phyloP scores from a whole-genome alignment of 2,797 vertebrate genomes.

The Echiichthys vipera region DNA sequence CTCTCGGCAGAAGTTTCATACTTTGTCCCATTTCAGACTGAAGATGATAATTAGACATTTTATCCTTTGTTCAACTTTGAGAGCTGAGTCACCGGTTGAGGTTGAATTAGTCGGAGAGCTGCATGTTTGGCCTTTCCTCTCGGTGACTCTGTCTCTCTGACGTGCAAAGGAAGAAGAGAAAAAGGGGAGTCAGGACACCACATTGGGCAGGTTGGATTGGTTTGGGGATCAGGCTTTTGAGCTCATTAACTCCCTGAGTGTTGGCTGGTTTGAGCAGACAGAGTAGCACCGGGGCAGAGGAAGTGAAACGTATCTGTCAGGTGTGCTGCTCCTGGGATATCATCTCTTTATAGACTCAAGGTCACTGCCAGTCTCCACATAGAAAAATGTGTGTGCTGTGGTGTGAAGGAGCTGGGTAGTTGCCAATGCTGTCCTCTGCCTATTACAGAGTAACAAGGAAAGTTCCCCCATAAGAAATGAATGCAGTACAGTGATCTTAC shows the following conservation, averaged over 20 bases:
- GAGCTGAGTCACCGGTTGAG: conserved; percentile 68
- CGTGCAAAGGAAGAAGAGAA: conserved; percentile 47
- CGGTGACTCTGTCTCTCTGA: conserved; percentile 58
- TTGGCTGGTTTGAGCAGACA: conserved; percentile 52
- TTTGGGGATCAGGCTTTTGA: conserved; percentile 63
- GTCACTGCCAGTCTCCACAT: conserved; percentile 57
- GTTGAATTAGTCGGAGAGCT: conserved; percentile 58
- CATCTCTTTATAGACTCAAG: conserved; percentile 67
- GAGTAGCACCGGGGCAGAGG: conserved; percentile 50
- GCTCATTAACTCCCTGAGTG: conserved; percentile 75
- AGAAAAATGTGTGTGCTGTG: conserved; percentile 46
- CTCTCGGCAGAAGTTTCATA: conserved; percentile 41
- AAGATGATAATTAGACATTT: conserved; percentile 70
- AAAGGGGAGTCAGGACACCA: conserved; percentile 42
- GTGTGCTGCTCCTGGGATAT: conserved; percentile 63
- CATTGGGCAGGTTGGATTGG: conserved; percentile 49
- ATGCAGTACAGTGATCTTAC: background rate
- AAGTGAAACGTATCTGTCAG: conserved; percentile 73
- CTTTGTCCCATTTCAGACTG: conserved; percentile 48
- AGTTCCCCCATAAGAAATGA: conserved; percentile 3
- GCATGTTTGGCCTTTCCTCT: conserved; percentile 78
- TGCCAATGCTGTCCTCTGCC: conserved; percentile 44
- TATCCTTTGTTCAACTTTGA: conserved; percentile 63
- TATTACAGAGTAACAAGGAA: conserved; percentile 39
- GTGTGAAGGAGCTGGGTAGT: conserved; percentile 49